A percentile compares a stretch with the other conserved stretches of the same genome.
Conservation (phyloP, 2,888 invertebrate species). For the Strigamia transsilvanica region DNA sequence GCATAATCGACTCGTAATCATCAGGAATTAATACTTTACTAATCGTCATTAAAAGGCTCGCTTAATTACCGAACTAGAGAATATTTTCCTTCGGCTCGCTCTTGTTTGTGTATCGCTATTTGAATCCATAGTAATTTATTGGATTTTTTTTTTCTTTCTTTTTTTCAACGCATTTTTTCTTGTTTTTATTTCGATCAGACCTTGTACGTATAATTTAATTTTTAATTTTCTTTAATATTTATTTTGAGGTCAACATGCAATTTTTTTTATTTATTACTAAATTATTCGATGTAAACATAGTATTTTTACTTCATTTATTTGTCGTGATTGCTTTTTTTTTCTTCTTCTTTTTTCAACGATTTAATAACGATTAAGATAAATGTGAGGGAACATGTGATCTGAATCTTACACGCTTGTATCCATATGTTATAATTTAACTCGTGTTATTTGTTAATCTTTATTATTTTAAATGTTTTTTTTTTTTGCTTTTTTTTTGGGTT, state of each 20-base stretch:
- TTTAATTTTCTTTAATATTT: background rate
- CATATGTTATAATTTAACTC: background rate
- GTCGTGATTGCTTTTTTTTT: background rate
- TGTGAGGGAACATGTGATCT: no score
- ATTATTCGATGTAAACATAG: background rate
- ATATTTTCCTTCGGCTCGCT: background rate
- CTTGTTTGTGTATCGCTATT: slow-evolving; percentile 28
- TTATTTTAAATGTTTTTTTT: background rate
- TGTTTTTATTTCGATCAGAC: slow-evolving; percentile 6
- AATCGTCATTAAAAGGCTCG: background rate
- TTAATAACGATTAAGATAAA: no score
- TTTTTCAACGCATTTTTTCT: slow-evolving; percentile 5
- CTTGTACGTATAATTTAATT: background rate
- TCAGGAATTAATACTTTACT: background rate
- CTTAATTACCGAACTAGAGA: background rate
- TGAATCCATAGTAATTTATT: slow-evolving; percentile 48
- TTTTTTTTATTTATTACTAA: background rate
- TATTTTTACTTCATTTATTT: background rate
- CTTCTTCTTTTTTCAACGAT: no score
- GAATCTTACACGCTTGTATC: background rate
- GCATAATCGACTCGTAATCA: background rate
- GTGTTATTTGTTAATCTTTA: no score
- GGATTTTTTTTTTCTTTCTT: slow-evolving; percentile 16
- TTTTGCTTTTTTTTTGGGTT: background rate
- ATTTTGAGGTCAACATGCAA: background rate